Percentiles rank a stretch among this genome's conserved stretches.
These are phyloP conservation scores for Vireo griseus DNA, from an alignment of 2,797 vertebrate genomes.

Conservation along the genomic window DNA sequence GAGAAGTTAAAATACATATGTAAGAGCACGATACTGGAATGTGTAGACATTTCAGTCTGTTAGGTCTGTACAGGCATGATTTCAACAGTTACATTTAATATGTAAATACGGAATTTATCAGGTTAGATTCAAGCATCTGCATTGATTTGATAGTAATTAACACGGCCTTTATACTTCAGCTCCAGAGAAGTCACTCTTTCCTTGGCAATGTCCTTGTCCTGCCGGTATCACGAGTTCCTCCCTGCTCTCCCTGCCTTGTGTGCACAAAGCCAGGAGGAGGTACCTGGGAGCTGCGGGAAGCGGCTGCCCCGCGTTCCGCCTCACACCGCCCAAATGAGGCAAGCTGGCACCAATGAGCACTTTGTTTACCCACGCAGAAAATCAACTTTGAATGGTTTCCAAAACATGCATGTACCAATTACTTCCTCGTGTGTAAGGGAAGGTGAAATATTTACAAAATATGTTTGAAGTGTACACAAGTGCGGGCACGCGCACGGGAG, in stretches of 20 bases:
- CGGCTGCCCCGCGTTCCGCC: not conserved
- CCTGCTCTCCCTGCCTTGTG: not conserved
- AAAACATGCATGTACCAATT: constrained; percentile 61
- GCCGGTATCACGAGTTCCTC: not conserved
- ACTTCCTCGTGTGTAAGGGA: constrained; percentile 46
- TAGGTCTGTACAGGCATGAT: not conserved
- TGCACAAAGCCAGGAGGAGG: not conserved
- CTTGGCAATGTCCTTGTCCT: not conserved
- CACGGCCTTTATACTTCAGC: constrained; percentile 5
- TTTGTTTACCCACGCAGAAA: constrained; percentile 55
- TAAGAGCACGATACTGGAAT: not conserved
- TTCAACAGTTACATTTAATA: not conserved
- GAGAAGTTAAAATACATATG: not conserved
- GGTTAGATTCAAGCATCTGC: constrained; percentile 54
- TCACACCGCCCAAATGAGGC: not conserved
- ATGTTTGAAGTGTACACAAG: not conserved
- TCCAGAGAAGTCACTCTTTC: not conserved
- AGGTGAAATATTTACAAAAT: constrained; percentile 46
- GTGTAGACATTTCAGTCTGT: not conserved
- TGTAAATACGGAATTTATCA: constrained; percentile 2
- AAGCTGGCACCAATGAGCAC: constrained; percentile 6
- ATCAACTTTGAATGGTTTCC: constrained; percentile 59
- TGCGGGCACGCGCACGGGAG: rapidly evolving
- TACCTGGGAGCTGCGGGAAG: not conserved
- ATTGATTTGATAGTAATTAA: constrained; percentile 51